Base-by-base conservation (phyloP, 2,113 vertebrate species). In the Tetraodon nigroviridis region DNA sequence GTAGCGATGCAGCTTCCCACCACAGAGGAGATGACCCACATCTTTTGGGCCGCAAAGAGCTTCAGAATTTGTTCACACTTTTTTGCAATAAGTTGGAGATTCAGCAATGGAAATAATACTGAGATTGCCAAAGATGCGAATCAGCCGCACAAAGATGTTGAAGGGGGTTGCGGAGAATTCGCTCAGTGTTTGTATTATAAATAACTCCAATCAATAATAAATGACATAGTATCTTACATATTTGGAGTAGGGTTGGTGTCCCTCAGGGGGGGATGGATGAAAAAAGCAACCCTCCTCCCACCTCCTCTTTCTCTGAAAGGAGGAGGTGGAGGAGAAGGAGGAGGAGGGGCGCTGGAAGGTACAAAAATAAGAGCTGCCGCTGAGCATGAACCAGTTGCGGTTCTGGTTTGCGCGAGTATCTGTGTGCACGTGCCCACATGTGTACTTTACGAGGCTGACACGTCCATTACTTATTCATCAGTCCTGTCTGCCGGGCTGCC, bases 181-280 rank as follows among this genome's bases (percentile, higher is more conserved):
- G 67, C 12, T 24, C 21, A 17, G 22, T n/a, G 51, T 62, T 64
- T 75, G 81, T 83, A 86, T 89, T 89, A 89, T 90, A 90, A 90
- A 90, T 87, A 89, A 85, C 79, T 63, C 76, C 32, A 87, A 90
- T 91, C 84, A 91, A 90, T 91, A 89, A 90, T 88, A 82, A 86
- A 90, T 65, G 80, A 90, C 81, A 79, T 58, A 37, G 65, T 80
- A 86, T 81, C 87, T 88, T 69, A 85, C 82, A 82, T 83, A 86
- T 87, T 85, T 85, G 68, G 84, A 85, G 76, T 84, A 27, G 54
- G 22, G 53, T 79, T 62, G 66, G 64, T 37, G 52, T 46, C 49
- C 78, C 81, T 78, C 64, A 61, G 61, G 83, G 75, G 86, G 78
- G 44, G 50, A 69, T 32, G 55, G 72, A 81, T 79, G 67, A 76